Evolutionary conservation across 2,113 vertebrate genomes (phyloP).

Genomic region (Pungitius pungitius): DNA sequence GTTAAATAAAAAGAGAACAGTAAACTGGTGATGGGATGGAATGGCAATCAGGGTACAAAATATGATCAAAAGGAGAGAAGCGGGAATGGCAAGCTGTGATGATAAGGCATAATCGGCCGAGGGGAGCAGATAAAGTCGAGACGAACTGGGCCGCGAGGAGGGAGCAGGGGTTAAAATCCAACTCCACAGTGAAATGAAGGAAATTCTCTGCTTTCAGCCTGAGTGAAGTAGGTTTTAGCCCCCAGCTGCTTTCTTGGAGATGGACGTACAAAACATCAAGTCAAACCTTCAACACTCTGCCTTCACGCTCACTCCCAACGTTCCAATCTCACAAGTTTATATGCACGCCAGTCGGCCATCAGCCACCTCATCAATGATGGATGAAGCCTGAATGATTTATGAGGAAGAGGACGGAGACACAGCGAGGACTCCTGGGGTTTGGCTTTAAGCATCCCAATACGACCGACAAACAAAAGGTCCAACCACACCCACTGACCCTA

Average conservation of each 20-base stretch:
- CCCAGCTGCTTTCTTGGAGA: neutral
- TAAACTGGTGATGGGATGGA: neutral
- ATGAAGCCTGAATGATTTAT: conserved; percentile 77
- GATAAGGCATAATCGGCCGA: conserved; percentile 26
- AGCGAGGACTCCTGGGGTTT: conserved; percentile 14
- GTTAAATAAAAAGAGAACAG: neutral
- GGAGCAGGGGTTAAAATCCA: neutral
- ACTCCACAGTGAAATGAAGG: neutral
- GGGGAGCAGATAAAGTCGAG: conserved; percentile 31
- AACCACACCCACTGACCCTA: neutral
- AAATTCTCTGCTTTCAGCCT: conserved; percentile 2
- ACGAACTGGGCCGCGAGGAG: conserved; percentile 15
- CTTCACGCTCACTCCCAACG: neutral
- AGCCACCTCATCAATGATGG: conserved; percentile 73
- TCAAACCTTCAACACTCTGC: neutral
- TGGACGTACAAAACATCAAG: neutral
- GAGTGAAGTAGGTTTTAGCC: conserved; percentile 4
- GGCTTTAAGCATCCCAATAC: conserved; percentile 7
- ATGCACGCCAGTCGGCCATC: conserved; percentile 34
- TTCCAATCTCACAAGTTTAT: conserved; percentile 30
- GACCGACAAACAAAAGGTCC: neutral
- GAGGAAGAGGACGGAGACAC: conserved; percentile 56
- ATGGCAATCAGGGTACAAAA: conserved; percentile 10
- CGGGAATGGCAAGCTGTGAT: conserved; percentile 24
- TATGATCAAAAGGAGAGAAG: conserved; percentile 21